Conservation (phyloP, 2,888 invertebrate species). For the Spisula solida region DNA sequence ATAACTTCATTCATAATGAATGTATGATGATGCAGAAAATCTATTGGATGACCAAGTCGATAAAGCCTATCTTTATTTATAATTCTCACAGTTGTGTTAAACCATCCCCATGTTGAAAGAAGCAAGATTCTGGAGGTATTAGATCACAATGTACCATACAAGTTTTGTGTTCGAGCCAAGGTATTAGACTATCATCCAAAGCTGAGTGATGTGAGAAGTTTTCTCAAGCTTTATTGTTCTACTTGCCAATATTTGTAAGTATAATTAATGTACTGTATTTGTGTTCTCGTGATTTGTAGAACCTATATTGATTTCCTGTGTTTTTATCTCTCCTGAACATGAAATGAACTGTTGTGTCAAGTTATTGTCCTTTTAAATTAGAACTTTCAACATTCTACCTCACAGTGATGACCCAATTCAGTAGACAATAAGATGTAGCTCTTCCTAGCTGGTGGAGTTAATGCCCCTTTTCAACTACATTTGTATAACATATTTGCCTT, state of each 20-base stretch:
- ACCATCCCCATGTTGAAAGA: conserved; percentile 72
- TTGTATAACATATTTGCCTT: background rate
- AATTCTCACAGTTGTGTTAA: conserved; percentile 68
- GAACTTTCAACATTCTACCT: background rate
- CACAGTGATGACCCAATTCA: background rate
- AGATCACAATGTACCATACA: conserved; percentile 73
- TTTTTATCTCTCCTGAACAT: no score
- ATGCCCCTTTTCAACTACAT: background rate
- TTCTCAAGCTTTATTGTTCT: conserved; percentile 74
- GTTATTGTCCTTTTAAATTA: no score
- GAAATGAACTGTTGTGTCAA: no score
- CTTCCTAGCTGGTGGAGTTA: no score
- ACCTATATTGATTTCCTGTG: no score
- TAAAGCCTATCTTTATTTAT: no score
- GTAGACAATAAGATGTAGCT: no score
- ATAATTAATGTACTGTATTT: background rate
- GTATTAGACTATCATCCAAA: conserved; percentile 75
- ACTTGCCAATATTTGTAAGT: conserved; percentile 77
- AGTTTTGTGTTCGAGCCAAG: conserved; percentile 74
- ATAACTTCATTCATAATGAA: no score
- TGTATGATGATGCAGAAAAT: no score
- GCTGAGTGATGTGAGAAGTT: conserved; percentile 44
- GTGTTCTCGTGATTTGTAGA: background rate
- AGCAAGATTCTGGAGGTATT: conserved; percentile 70
- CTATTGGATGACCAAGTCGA: no score